Conservation (phyloP, 2,797 vertebrate species). For the Poecilia velifera region DNA sequence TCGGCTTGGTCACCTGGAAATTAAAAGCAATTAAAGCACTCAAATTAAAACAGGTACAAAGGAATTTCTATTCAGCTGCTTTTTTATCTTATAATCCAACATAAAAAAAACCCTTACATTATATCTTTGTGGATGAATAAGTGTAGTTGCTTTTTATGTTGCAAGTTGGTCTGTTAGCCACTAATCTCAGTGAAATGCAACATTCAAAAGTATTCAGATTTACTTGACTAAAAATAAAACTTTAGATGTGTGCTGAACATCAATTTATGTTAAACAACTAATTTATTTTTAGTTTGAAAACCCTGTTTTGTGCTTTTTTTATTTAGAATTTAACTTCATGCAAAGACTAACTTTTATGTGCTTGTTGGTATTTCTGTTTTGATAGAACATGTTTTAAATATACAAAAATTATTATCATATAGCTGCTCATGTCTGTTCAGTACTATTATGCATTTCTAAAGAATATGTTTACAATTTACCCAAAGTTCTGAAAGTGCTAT, state of each 20-base stretch:
- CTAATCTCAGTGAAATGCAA: neutral
- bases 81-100: neutral
- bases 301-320: neutral
- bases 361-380: neutral
- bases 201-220: neutral
- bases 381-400: neutral
- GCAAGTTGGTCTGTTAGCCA: neutral
- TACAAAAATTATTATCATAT: neutral
- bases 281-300: neutral
- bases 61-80: neutral
- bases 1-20: constrained; percentile 90
- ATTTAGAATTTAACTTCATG: neutral
- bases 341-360: neutral
- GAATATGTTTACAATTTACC: neutral
- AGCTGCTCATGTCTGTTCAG: neutral
- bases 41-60: neutral
- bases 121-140: neutral
- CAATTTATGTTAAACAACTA: neutral
- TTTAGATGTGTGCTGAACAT: neutral
- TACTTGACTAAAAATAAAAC: neutral
- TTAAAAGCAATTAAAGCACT: neutral
- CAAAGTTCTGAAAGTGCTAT: neutral
- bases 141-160: neutral
- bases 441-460: neutral
- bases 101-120: neutral